Percentiles rank a stretch among this genome's conserved stretches.
These are phyloP conservation scores for Trachythela sp. DNA, from an alignment of 64 coral and sea anemone genomes.

Conservation along the genomic window DNA sequence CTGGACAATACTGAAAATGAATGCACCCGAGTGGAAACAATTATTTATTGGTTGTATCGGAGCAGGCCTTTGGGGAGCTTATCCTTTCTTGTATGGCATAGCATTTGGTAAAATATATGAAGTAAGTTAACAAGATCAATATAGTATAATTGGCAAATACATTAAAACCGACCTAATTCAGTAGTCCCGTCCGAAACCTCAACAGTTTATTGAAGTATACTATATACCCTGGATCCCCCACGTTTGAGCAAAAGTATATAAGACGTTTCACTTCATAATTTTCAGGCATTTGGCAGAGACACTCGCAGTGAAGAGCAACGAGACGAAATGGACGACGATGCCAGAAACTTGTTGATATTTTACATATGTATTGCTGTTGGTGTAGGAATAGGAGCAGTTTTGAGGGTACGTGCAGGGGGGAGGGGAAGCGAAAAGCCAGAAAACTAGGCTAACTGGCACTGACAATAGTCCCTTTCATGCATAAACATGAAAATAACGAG, in stretches of 20 bases:
- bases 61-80: neutral
- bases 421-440: neutral
- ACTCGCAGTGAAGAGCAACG: neutral
- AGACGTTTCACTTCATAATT: neutral
- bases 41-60: neutral
- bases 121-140: neutral
- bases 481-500: too few relatives aligned
- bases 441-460: too few relatives aligned
- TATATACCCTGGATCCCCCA: too few relatives aligned
- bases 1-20: neutral
- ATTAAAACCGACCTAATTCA: too few relatives aligned
- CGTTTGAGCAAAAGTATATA: neutral
- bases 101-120: neutral
- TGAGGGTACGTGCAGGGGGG: neutral
- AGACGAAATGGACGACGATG: neutral
- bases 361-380: neutral
- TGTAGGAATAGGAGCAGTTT: neutral
- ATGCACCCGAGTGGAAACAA: neutral
- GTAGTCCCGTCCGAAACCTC: too few relatives aligned
- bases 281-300: neutral
- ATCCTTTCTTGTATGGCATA: neutral
- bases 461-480: too few relatives aligned
- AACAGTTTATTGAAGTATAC: too few relatives aligned
- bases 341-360: neutral
- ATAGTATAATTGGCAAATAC: neutral